These are phyloP conservation scores for Nibea coibor DNA, from an alignment of 2,113 vertebrate species.

Conservation along the genomic window DNA sequence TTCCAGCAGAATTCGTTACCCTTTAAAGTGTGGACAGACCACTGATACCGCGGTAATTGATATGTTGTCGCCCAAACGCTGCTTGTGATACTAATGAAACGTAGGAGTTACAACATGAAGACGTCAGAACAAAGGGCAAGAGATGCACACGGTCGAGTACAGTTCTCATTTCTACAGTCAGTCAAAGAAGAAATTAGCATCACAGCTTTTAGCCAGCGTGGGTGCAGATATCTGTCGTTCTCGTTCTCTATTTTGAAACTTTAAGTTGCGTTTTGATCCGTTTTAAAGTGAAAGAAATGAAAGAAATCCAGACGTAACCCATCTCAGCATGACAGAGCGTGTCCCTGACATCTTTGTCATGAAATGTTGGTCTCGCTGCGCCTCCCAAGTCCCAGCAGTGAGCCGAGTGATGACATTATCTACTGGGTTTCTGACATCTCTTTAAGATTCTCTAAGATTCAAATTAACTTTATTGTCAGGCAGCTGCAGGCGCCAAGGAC, in stretches of 20 bases:
- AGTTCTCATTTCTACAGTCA: neutral
- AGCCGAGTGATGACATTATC: constrained; percentile 24
- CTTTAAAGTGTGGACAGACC: neutral
- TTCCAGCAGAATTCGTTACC: neutral
- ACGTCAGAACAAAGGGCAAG: neutral
- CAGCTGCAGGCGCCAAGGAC: neutral
- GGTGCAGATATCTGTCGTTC: neutral
- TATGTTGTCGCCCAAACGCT: neutral
- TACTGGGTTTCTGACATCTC: constrained; percentile 15
- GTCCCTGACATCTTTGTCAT: neutral
- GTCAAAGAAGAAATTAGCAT: neutral
- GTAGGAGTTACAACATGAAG: too few species aligned
- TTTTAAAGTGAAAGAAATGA: neutral
- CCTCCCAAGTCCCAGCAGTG: neutral
- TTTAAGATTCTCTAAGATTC: constrained; percentile 10
- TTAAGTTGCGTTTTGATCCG: neutral
- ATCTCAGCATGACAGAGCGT: neutral
- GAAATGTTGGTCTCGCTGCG: neutral
- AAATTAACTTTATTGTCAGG: neutral
- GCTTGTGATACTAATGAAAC: neutral
- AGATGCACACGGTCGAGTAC: neutral
- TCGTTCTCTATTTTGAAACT: neutral
- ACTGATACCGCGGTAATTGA: neutral
- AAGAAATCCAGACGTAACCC: neutral
- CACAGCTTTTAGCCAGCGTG: neutral